Evolutionary conservation across 2,113 vertebrate genomes (phyloP).

Genomic region (Tenrec ecaudatus): DNA sequence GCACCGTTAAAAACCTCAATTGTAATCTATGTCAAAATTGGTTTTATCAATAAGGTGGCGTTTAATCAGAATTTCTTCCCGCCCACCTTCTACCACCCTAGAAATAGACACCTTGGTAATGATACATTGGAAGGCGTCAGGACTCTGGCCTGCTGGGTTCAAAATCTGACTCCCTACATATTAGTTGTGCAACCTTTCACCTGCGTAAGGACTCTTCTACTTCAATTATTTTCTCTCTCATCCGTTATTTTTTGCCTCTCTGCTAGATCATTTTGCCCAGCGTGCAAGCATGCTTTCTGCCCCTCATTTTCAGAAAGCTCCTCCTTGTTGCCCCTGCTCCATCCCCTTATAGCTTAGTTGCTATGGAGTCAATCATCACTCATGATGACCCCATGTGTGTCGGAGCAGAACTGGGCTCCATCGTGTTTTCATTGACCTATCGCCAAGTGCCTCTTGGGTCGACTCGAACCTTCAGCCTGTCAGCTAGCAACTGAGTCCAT

Average conservation of each 20-base stretch:
- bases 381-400: neutral
- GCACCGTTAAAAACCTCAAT: neutral
- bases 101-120: neutral
- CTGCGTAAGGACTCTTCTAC: neutral
- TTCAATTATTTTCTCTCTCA: neutral
- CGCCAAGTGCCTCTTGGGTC: neutral
- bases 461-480: neutral
- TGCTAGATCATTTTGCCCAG: neutral
- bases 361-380: neutral
- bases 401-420: neutral
- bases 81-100: neutral
- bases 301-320: neutral
- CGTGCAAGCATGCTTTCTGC: neutral
- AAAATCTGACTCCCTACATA: neutral
- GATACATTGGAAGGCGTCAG: neutral
- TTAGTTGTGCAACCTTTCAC: neutral
- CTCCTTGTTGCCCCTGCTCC: neutral
- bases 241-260: neutral
- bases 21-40: neutral
- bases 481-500: neutral
- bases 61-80: neutral
- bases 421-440: neutral
- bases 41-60: neutral
- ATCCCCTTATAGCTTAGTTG: neutral
- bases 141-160: neutral